Base-by-base conservation (phyloP, 2,113 vertebrate species). In the Vicugna pacos region DNA sequence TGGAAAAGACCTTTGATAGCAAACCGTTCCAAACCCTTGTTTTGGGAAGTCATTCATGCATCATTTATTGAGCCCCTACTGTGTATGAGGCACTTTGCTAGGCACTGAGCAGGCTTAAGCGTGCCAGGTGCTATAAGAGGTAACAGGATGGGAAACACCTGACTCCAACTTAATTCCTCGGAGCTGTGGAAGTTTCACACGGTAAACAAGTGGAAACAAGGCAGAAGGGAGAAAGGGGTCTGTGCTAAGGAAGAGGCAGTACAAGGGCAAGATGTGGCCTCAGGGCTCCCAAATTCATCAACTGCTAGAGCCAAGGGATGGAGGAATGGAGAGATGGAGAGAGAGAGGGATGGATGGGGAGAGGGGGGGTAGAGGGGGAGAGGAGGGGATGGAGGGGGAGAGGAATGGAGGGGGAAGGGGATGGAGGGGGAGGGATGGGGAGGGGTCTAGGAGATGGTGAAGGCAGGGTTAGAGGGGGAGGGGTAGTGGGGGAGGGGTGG, bases 91-190 rank as follows among this genome's bases (percentile, higher is more conserved):
- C 6, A n/a, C 70, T 1, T 4, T 15, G 89, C 15, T 15, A 32
- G 30, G 52, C 9, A 5, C 4, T 0, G 30, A 2, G 17, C 3
- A 26, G 4, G 2, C 26, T 9, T 11, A 42, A 46, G 22, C 1
- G 17, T 8, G 16, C 42, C 16, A 46, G 28, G 10, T 6, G 5
- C 20, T 24, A n/a, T 0, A 2, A 22, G 4, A n/a, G 19, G 52
- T 1, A 10, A 22, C 0, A 9, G 35, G 35, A 8, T 32, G 42
- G 46, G 20, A 32, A n/a, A 62, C n/a, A 32, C 7, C 19, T 8
- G 77, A 42, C 26, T 46, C 8, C 42, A 46, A 9, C 48, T 6
- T 30, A 54, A 19, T 8, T 9, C 56, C 50, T 7, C 30, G 19
- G 13, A 52, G 48, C n/a, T 4, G 24, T 0, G 13, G 83, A 28